Evolutionary conservation across 2,113 vertebrate species (phyloP).

Genomic region (Microtus oregoni): DNA sequence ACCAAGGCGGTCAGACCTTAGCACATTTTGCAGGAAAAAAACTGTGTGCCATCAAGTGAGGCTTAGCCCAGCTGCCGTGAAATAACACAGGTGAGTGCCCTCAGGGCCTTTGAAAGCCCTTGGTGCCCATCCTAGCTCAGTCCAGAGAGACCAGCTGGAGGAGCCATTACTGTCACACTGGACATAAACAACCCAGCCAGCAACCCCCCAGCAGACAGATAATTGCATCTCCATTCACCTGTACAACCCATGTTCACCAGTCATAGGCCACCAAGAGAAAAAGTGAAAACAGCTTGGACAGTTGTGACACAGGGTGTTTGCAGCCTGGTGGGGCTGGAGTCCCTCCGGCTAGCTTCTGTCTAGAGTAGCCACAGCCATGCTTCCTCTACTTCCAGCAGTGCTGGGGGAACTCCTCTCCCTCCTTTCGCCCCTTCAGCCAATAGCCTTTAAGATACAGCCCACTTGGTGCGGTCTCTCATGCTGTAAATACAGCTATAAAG

Average conservation of each 20-base stretch:
- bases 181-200: background rate
- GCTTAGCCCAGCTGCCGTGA: background rate
- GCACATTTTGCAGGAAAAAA: no score
- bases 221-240: background rate
- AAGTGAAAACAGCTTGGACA: background rate
- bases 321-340: no score
- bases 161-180: background rate
- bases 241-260: background rate
- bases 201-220: no score
- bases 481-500: no score
- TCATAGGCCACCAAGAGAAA: background rate
- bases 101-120: background rate
- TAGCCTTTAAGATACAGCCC: no score
- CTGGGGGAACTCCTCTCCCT: no score
- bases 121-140: background rate
- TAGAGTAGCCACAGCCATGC: background rate
- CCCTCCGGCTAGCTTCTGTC: background rate
- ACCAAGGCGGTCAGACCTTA: accelerated
- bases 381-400: no score
- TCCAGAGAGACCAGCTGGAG: no score
- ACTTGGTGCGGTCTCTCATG: no score
- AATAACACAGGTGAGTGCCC: background rate
- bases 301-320: background rate
- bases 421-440: no score
- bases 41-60: accelerated